Evolutionary conservation across 2,888 invertebrate genomes (phyloP).

Genomic region (Apantesis nais): DNA sequence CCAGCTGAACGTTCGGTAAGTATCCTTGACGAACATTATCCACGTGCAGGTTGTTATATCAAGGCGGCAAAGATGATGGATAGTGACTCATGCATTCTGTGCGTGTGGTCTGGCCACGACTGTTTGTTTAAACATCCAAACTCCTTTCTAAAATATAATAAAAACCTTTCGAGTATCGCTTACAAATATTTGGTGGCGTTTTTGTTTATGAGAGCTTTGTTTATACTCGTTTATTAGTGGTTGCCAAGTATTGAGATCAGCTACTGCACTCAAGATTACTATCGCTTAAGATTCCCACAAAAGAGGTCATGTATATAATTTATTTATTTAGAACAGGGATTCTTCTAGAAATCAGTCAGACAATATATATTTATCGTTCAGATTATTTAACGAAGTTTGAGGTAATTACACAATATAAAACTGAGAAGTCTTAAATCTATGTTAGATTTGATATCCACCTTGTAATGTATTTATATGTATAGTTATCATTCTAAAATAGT

Average conservation of each 20-base stretch:
- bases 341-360: background rate
- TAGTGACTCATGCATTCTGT: constrained; percentile 51
- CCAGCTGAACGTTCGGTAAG: constrained; percentile 19
- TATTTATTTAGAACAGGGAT: background rate
- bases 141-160: constrained; percentile 55
- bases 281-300: constrained; percentile 9
- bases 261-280: constrained; percentile 8
- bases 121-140: constrained; percentile 54
- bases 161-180: constrained; percentile 46
- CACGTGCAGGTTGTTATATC: constrained; percentile 26
- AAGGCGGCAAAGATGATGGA: constrained; percentile 31
- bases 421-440: no score
- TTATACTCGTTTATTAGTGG: constrained; percentile 37
- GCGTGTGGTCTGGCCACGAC: constrained; percentile 63
- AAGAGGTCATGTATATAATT: background rate
- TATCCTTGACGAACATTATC: constrained; percentile 42
- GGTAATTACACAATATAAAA: no score
- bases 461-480: background rate
- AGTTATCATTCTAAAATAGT: no score
- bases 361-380: background rate
- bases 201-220: constrained; percentile 44
- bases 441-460: background rate
- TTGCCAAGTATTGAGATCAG: constrained; percentile 13
- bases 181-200: constrained; percentile 52
- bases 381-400: background rate